phyloP scores from a whole-genome alignment of 2,113 vertebrate species.

The Ia io region DNA sequence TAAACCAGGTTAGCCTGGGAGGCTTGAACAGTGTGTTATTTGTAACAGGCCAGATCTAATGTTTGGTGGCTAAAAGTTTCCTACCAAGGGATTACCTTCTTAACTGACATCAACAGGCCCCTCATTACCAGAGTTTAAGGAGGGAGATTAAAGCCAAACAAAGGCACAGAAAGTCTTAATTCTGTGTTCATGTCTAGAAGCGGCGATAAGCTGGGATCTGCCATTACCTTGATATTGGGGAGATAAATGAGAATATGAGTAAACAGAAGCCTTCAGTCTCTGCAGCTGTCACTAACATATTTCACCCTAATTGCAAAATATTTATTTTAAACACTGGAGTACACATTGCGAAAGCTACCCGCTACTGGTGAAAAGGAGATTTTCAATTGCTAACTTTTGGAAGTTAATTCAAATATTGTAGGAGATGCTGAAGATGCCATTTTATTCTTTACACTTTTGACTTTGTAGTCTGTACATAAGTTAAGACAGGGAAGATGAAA shows the following conservation, averaged over 20 bases:
- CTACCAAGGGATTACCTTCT: conserved; percentile 43
- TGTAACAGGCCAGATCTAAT: conserved; percentile 8
- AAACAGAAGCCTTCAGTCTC: conserved; percentile 49
- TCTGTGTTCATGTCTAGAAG: conserved; percentile 48
- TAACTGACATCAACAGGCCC: conserved; percentile 11
- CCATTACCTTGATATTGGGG: conserved; percentile 55
- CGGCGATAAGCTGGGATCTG: neutral
- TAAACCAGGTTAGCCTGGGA: neutral
- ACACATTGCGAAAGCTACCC: neutral
- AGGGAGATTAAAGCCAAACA: conserved; percentile 46
- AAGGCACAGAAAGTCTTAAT: conserved; percentile 44
- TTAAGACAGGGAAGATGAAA: neutral
- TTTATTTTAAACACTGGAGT: conserved; percentile 64
- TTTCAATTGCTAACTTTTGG: conserved; percentile 39
- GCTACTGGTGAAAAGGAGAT: conserved; percentile 15
- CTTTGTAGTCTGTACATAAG: neutral
- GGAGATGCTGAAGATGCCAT: neutral
- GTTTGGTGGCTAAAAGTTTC: conserved; percentile 32
- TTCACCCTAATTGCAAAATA: conserved; percentile 67
- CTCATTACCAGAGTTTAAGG: conserved; percentile 42
- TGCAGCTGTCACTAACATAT: conserved; percentile 61
- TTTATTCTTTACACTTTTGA: conserved; percentile 25
- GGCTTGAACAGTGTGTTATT: neutral
- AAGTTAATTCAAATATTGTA: neutral
- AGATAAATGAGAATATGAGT: conserved; percentile 46